Conservation (phyloP, 2,113 vertebrate genomes). For the Puntigrus tetrazona region DNA sequence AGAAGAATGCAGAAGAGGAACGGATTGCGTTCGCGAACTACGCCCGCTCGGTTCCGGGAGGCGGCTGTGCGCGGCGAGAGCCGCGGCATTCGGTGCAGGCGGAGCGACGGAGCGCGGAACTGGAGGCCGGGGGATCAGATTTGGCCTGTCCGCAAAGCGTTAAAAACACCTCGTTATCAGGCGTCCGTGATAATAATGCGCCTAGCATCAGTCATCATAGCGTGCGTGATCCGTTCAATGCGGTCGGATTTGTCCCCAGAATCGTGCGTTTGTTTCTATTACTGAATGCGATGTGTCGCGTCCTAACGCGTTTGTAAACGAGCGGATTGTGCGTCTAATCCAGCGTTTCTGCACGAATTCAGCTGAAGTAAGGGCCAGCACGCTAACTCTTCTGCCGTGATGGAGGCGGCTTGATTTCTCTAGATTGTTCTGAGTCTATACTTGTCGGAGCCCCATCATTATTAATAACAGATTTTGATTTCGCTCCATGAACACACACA, state of each 20-base stretch:
- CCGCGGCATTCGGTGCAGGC: conserved; percentile 13
- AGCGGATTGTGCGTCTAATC: background rate
- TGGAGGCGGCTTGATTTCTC: background rate
- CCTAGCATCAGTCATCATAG: background rate
- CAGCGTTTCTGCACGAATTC: background rate
- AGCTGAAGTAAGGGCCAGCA: background rate
- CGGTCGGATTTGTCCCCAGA: background rate
- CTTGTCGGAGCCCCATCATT: background rate
- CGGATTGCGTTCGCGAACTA: background rate
- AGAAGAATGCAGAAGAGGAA: background rate
- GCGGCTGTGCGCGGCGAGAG: background rate
- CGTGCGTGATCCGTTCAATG: background rate
- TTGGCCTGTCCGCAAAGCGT: conserved; percentile 34
- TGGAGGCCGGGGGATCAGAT: conserved; percentile 35
- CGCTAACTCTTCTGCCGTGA: background rate
- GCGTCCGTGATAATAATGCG: background rate
- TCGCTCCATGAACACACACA: background rate
- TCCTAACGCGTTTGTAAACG: background rate
- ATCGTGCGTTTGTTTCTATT: background rate
- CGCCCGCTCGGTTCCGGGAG: conserved; percentile 11
- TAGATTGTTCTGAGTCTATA: background rate
- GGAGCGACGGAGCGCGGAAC: conserved; percentile 7
- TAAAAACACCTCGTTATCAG: background rate
- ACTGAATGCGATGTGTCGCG: background rate
- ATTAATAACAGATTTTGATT: background rate